Base-by-base conservation (phyloP, 2,797 vertebrate species). In the Sebastes aleutianus region DNA sequence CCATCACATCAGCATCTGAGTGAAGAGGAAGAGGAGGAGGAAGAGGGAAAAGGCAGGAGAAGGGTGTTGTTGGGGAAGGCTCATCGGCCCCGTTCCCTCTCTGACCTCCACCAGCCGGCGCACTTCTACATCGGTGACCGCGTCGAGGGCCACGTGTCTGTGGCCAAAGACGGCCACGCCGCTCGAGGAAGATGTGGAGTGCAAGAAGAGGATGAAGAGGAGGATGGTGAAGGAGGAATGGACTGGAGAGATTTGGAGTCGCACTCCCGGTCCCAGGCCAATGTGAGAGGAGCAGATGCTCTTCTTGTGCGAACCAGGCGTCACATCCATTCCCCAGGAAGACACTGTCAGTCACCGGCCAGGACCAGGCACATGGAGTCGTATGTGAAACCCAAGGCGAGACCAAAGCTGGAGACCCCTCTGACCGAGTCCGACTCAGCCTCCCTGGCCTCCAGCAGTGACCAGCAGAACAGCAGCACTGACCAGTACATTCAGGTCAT, bases 401-500 rank as follows among this genome's bases (percentile, higher is more conserved):
- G 94, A 67, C 94, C 94, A 8, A 95, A 95, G 85, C 75, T 91
- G 2, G 95, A 97, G 54, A 95, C 94, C 0, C 94, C 96, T 3
- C 87, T 95, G 65, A 97, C 97, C 0, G 98, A 99, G 76, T 99
- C 98, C 0, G 98, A 99, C 84, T 98, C 98, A 0, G 64, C 96
- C 29, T 99, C 98, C 0, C 78, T 96, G 11, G 96, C 95, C 8
- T 99, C 99, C 64, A 99, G 98, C 90, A 98, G 97, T 0, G 98
- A 99, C 88, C 97, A 96, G 0, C 97, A 98, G 88, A 97, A 96
- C 89, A 97, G 97, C 89, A 93, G 97, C 92, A 95, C 96, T 0
- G 97, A 98, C 90, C 97, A 97, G 81, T 97, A 97, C 80, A 97
- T 98, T 29, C 97, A 97, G 78, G 96, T 97, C 84, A 96, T 96